Percentiles rank a stretch among this genome's conserved stretches.
These are phyloP conservation scores for Metopia argyrocephala DNA, from an alignment of 2,888 invertebrate genomes.

Conservation along the genomic window DNA sequence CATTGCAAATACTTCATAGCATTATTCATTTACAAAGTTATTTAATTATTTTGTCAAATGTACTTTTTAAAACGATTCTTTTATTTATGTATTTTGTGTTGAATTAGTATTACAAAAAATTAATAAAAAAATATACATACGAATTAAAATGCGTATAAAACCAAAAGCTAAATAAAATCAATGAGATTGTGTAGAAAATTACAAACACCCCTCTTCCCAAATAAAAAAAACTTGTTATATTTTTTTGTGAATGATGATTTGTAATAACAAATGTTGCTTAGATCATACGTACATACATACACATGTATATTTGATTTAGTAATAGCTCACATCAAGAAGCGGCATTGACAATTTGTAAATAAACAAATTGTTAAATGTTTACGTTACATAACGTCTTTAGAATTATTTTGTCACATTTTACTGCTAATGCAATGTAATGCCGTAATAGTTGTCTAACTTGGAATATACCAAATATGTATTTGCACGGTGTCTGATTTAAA, in stretches of 20 bases:
- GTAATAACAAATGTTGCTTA: neutral
- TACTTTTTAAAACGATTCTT: constrained; percentile 41
- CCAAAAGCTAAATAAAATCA: constrained; percentile 21
- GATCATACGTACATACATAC: neutral
- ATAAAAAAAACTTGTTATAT: no score
- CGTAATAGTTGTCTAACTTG: neutral
- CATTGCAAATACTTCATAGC: constrained; percentile 3
- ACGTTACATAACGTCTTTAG: neutral
- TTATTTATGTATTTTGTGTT: constrained; percentile 54
- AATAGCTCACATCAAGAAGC: no score
- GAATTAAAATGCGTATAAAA: constrained; percentile 41
- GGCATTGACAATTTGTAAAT: neutral
- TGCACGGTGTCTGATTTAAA: neutral
- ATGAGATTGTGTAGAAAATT: constrained; percentile 9
- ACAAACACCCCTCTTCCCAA: no score
- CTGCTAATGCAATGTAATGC: neutral
- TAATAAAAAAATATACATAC: constrained; percentile 28
- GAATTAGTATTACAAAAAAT: constrained; percentile 51
- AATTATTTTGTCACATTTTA: neutral
- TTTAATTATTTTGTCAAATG: constrained; percentile 41
- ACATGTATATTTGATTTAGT: neutral
- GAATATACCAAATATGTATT: no score
- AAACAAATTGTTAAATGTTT: neutral
- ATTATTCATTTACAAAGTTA: neutral
- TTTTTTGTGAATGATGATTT: no score